Evolutionary conservation across 1,140 invertebrate genomes (phyloP), one percentile per base, ranked within the genome.

Genomic region (Drosophila sulfurigaster): DNA sequence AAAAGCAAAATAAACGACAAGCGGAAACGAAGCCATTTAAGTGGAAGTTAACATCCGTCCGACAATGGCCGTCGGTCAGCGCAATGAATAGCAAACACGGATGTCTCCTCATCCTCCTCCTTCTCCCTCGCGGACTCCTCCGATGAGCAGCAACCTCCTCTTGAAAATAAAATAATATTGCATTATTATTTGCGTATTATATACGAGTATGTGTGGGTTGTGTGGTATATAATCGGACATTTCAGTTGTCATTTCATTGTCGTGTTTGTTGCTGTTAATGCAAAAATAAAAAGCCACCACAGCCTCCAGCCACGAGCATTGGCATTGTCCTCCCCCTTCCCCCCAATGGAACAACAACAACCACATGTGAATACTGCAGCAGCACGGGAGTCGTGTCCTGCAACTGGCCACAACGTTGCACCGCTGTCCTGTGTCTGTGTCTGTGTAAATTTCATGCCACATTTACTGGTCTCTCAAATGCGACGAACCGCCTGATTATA

Each of bases 161-260:
- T 85, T 85, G 46, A 76, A 81, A 90, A 90, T 89, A 90, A 89
- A 89, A 89, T 89, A 90, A 89, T 83, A 89, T 89, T 85, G 78
- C 81, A 88, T 89, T 72, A 90, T 90, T 90, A 89, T 91, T 85
- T 86, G 85, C 86, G 82, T 77, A 90, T 73, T 78, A 41, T 35
- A 5, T 35, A 32, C 51, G 16, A 32, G 20, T 38, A 38, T 57
- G 57, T 41, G 73, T 59, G 15, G 30, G 38, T 45, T 70, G 67
- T 71, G 75, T 77, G 70, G 49, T 46, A 75, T 71, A 78, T 78
- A 79, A 79, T 90, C 90, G 85, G 79, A 82, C 86, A 76, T 87
- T 91, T 91, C 90, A 90, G 90, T 87, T 91, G 89, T 91, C 89
- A 91, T 82, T 91, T 91, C 75, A 89, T 89, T 89, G 86, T 90